These are phyloP conservation scores for Anarrhichthys ocellatus DNA, from an alignment of 2,113 vertebrate species.

Conservation along the genomic window DNA sequence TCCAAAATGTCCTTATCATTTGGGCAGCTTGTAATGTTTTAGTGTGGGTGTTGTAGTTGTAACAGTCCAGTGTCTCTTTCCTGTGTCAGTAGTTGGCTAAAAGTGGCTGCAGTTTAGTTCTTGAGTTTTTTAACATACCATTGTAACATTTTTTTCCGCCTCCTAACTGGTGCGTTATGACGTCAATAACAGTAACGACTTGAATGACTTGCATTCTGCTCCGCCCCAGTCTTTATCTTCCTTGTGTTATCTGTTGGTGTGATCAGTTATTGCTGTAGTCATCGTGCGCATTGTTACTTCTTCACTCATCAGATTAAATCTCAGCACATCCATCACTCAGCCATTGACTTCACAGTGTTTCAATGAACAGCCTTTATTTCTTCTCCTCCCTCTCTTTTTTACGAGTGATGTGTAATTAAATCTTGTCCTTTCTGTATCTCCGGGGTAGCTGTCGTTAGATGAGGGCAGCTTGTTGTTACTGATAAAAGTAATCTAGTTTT, in stretches of 20 bases:
- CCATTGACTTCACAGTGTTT: constrained; percentile 46
- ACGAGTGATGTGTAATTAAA: constrained; percentile 5
- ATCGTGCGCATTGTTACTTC: neutral
- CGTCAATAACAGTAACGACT: constrained; percentile 15
- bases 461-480: constrained; percentile 11
- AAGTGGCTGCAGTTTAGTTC: neutral
- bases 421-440: neutral
- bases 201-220: constrained; percentile 34
- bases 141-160: neutral
- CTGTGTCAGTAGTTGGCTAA: neutral
- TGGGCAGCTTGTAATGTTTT: neutral
- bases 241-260: neutral
- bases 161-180: neutral
- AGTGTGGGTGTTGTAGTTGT: neutral
- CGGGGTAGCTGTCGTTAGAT: constrained; percentile 4
- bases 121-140: neutral
- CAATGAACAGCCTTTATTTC: neutral
- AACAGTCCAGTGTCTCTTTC: neutral
- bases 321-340: neutral
- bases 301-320: neutral
- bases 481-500: neutral
- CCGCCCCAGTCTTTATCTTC: neutral
- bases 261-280: neutral
- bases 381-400: neutral
- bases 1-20: neutral